Conservation (phyloP, 2,797 vertebrate genomes). For the Tapirus indicus region DNA sequence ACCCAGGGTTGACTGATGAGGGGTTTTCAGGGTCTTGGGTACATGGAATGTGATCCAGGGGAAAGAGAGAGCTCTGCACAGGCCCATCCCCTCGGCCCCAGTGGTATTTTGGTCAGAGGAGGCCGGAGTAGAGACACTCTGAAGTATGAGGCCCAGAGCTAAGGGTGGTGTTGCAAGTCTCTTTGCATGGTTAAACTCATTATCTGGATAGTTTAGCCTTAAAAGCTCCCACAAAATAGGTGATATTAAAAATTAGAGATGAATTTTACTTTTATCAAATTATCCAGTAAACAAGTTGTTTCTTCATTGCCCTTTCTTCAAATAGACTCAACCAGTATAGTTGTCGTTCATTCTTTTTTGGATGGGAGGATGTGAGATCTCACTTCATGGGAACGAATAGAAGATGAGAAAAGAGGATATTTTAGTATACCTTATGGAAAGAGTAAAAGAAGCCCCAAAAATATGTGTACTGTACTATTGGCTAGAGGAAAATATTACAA, state of each 20-base stretch:
- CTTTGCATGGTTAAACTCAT: background rate
- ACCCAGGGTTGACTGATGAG: background rate
- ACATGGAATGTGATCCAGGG: background rate
- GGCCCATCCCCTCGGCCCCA: background rate
- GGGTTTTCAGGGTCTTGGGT: too few relatives aligned
- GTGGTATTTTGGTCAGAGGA: background rate
- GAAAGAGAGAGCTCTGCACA: background rate
- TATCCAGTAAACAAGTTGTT: background rate
- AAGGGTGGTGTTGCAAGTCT: rapidly evolving
- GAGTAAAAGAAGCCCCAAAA: background rate
- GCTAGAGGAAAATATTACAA: background rate
- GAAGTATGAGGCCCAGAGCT: background rate
- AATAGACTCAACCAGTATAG: background rate
- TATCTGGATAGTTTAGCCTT: background rate
- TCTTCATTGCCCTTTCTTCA: background rate
- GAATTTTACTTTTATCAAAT: background rate
- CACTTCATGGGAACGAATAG: background rate
- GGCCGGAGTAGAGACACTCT: background rate
- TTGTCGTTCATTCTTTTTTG: background rate
- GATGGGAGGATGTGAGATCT: background rate
- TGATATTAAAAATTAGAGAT: background rate
- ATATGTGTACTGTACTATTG: background rate
- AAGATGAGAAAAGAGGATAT: background rate
- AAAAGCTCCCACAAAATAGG: background rate
- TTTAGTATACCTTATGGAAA: background rate